phyloP scores from a whole-genome alignment of 1,140 invertebrate genomes.

The Drosophila kikkawai region DNA sequence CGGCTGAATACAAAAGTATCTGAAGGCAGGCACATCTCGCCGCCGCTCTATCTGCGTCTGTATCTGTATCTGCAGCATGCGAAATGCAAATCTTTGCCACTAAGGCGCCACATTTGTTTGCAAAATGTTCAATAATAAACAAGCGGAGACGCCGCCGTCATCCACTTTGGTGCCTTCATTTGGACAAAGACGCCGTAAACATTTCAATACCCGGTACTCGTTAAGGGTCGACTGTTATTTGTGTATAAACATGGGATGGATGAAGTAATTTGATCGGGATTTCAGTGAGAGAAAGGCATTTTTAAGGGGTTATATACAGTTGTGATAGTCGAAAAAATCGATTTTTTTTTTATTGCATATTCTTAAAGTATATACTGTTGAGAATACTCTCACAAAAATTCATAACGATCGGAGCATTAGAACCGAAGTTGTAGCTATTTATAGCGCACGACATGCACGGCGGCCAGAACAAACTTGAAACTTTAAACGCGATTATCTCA shows the following conservation, averaged over 20 bases:
- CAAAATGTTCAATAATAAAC: slow-evolving; percentile 73
- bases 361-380: too few species aligned
- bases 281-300: not conserved
- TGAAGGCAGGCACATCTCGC: slow-evolving; percentile 36
- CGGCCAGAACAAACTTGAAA: too few species aligned
- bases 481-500: too few species aligned
- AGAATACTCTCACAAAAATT: too few species aligned
- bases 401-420: too few species aligned
- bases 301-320: too few species aligned
- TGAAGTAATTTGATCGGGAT: slow-evolving; percentile 19
- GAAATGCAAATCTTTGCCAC: slow-evolving; percentile 51
- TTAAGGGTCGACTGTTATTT: slow-evolving; percentile 19
- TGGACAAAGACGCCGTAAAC: slow-evolving; percentile 45
- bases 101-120: slow-evolving; percentile 63
- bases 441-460: too few species aligned
- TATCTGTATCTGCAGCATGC: slow-evolving; percentile 31
- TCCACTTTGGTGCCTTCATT: slow-evolving; percentile 72
- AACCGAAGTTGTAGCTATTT: too few species aligned
- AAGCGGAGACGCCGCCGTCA: slow-evolving; percentile 47
- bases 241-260: slow-evolving; percentile 25
- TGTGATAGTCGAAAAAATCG: too few species aligned
- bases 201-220: slow-evolving; percentile 36
- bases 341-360: too few species aligned
- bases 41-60: slow-evolving; percentile 12
- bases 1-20: slow-evolving; percentile 33